A percentile compares a stretch with the other conserved stretches of the same genome.
These are phyloP conservation scores for Notodonta ziczac DNA, from an alignment of 2,888 invertebrate species.

Conservation along the genomic window DNA sequence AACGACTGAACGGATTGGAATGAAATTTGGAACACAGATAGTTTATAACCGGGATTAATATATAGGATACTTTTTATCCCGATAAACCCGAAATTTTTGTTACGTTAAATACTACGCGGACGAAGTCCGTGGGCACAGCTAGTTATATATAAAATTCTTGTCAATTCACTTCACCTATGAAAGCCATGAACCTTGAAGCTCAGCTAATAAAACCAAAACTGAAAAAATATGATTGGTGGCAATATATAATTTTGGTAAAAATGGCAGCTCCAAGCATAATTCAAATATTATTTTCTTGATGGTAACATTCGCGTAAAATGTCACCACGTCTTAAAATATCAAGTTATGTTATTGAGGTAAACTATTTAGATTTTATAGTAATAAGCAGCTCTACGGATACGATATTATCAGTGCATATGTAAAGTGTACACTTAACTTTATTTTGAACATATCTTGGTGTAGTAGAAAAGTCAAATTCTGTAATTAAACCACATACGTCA, in stretches of 20 bases:
- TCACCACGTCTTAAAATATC: slow-evolving; percentile 90
- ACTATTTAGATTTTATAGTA: slow-evolving; percentile 47
- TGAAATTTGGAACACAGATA: no score
- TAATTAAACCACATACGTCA: slow-evolving; percentile 61
- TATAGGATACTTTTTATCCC: no score
- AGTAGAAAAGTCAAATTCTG: slow-evolving; percentile 7
- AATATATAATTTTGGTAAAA: background rate
- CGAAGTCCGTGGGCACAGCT: no score
- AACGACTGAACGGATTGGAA: no score
- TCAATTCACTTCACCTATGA: no score
- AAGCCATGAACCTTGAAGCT: no score
- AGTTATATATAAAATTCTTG: no score
- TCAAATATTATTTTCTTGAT: slow-evolving; percentile 7
- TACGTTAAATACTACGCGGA: no score
- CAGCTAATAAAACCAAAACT: no score
- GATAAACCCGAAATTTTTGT: no score
- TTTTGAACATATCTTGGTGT: slow-evolving; percentile 5
- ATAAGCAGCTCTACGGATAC: slow-evolving; percentile 10
- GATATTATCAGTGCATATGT: background rate
- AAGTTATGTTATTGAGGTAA: slow-evolving; percentile 88
- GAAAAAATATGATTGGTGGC: background rate
- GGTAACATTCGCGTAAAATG: slow-evolving; percentile 79
- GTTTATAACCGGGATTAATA: no score
- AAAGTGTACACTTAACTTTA: background rate
- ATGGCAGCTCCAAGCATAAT: background rate